Percentiles rank a stretch among this genome's conserved stretches.
These are phyloP conservation scores for Portunus trituberculatus DNA, from an alignment of 1,140 invertebrate genomes.

Conservation along the genomic window DNA sequence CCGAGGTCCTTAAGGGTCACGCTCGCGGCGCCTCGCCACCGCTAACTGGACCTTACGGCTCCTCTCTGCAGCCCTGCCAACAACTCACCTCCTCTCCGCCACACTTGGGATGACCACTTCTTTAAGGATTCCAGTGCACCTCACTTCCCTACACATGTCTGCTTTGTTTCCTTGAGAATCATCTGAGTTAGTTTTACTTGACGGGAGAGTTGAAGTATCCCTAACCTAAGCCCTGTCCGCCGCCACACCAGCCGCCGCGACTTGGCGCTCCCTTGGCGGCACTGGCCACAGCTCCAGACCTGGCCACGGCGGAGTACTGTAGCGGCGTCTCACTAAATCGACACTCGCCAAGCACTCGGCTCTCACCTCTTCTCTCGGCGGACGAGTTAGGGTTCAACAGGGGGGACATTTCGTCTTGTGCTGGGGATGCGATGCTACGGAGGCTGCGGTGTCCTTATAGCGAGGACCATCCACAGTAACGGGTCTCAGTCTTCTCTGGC, in stretches of 20 bases:
- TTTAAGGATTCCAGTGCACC: background rate
- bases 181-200: background rate
- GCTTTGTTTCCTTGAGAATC: background rate
- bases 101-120: conserved; percentile 24
- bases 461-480: conserved; percentile 43
- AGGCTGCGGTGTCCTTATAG: background rate
- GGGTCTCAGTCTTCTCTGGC: background rate
- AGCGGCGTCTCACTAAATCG: conserved; percentile 43
- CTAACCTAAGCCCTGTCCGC: too few species aligned
- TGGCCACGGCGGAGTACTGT: conserved; percentile 55
- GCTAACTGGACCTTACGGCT: conserved; percentile 71
- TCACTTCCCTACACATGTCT: background rate
- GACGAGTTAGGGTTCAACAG: background rate
- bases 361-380: background rate
- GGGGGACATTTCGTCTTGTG: background rate
- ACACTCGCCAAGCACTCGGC: background rate
- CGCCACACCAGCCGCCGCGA: background rate
- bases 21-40: conserved; percentile 64
- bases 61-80: conserved; percentile 63
- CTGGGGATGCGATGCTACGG: background rate
- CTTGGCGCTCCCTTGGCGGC: conserved; percentile 30
- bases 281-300: conserved; percentile 56
- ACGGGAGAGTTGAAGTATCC: background rate
- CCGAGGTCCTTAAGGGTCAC: conserved; percentile 68
- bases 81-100: conserved; percentile 29